phyloP scores from a whole-genome alignment of 1,140 invertebrate genomes.

The Plectus sambesii region DNA sequence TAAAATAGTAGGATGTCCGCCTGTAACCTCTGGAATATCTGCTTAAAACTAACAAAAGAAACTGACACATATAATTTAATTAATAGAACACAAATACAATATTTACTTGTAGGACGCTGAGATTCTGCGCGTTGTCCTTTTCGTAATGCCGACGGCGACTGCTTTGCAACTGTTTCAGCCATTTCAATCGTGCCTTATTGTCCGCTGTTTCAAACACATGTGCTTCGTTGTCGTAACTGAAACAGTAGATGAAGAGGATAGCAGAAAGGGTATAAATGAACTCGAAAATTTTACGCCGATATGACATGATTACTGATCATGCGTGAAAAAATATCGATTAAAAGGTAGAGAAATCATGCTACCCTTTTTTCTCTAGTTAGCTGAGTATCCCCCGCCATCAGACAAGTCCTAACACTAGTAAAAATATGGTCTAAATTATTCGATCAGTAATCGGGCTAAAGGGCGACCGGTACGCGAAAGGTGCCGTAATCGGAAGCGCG shows the following conservation, averaged over 20 bases:
- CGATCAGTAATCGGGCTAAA: too few species aligned
- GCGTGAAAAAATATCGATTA: neutral
- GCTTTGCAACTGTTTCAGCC: constrained; percentile 2
- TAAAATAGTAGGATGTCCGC: too few species aligned
- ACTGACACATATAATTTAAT: too few species aligned
- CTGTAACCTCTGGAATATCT: too few species aligned
- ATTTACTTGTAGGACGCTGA: too few species aligned
- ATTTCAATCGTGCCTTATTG: neutral
- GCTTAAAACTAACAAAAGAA: too few species aligned
- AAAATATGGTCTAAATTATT: too few species aligned
- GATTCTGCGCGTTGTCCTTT: constrained; percentile 4
- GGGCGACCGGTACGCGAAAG: too few species aligned
- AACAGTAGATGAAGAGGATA: neutral
- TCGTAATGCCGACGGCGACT: constrained; percentile 1
- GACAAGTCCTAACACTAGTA: constrained; percentile 5
- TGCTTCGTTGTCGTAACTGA: constrained; percentile 8
- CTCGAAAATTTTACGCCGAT: neutral
- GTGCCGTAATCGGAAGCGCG: too few species aligned
- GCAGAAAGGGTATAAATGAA: neutral
- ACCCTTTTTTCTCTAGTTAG: constrained; percentile 1
- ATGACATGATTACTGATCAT: neutral
- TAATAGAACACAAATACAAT: too few species aligned
- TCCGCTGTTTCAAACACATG: constrained; percentile 4
- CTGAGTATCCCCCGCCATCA: constrained; percentile 6
- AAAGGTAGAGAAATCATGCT: neutral